Evolutionary conservation across 2,888 invertebrate genomes (phyloP).

Genomic region (Clanis bilineata): DNA sequence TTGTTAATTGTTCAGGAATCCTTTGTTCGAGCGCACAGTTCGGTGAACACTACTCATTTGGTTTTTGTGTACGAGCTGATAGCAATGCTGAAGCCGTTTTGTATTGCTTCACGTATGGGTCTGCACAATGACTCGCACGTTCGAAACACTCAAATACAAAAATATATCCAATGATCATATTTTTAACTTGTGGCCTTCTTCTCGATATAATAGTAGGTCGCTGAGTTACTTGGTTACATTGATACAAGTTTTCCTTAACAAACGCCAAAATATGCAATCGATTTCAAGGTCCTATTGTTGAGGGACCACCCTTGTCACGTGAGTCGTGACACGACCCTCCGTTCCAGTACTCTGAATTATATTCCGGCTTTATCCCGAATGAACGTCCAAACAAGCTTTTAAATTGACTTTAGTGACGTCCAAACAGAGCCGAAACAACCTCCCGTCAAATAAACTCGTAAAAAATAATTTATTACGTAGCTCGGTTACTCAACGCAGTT

Average conservation of each 20-base stretch:
- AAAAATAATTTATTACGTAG: background rate
- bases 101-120: background rate
- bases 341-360: background rate
- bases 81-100: background rate
- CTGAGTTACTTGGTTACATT: too few relatives aligned
- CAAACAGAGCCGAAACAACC: background rate
- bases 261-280: background rate
- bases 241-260: too few relatives aligned
- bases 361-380: slow-evolving; percentile 3
- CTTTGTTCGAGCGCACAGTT: background rate
- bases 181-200: too few relatives aligned
- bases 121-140: too few relatives aligned
- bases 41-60: background rate
- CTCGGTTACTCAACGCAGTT: background rate
- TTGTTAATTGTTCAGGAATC: background rate
- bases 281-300: background rate
- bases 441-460: background rate
- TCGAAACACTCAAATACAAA: too few relatives aligned
- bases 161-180: too few relatives aligned
- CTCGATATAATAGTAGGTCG: too few relatives aligned
- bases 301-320: background rate
- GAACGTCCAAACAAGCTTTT: background rate
- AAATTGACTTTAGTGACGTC: background rate
- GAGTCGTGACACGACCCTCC: background rate
- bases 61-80: background rate